Base-by-base conservation (phyloP, 2,888 invertebrate genomes). In the Lobophora halterata region DNA sequence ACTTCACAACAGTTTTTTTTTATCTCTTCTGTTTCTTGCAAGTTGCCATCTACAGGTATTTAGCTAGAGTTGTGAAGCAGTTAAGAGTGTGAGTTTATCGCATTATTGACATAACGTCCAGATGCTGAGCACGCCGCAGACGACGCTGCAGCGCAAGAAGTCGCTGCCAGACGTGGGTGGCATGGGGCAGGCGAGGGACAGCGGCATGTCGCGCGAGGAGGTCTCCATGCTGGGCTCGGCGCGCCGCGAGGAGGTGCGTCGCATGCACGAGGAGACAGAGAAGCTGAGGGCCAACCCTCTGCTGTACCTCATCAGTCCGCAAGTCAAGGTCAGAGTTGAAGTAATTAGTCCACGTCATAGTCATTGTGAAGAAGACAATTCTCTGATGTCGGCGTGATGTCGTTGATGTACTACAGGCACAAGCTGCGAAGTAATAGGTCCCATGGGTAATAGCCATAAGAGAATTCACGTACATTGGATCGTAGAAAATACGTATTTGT, bases 161-260 rank as follows among this genome's bases (percentile, higher is more conserved):
- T 98, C 98, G 58, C 91, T 99, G 85, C 99, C 99, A 33, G 98
- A 99, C 87, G 93, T 97, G 67, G 95, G 95, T 66, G 93, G 92
- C 49, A 90, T 95, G 78, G 93, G 96, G 39, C 91, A 93, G 42
- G 91, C 93, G 56, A 91, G 93, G 38, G 92, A 93, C 58, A 92
- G 93, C 91, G 73, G 71, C 57, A 95, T 98, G 94, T 94, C 97
- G 33, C 91, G 98, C 39, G 97, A 98, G 80, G 98, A 99, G 87
- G 97, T 97, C 30, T 97, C 97, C 52, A 93, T 93, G 51, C 90
- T 99, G 68, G 97, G 97, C 65, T 96, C 97, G 49, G 95, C 96
- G 59, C 91, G 98, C 52, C 91, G 99, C 57, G 98, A 98, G 85
- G 98, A 98, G 80, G 91, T 98, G 58, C 92, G 98, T 68, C 91